Evolutionary conservation across 1,140 invertebrate genomes (phyloP).

Genomic region (Drosophila erecta): DNA sequence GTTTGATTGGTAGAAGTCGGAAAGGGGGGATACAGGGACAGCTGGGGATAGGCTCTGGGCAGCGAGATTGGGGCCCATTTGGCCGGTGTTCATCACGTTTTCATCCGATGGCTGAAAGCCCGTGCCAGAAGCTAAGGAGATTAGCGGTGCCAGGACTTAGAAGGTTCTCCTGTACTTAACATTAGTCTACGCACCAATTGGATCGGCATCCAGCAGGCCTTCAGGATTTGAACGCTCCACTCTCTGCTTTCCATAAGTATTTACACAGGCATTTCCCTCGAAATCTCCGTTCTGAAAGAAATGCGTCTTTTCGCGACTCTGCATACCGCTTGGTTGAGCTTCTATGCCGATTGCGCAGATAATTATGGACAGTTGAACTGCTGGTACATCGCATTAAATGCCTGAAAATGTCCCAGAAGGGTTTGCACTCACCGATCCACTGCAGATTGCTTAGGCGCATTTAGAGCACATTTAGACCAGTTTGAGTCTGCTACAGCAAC

Average conservation of each 20-base stretch:
- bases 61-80: neutral
- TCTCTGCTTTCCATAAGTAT: neutral
- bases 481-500: conserved; percentile 6
- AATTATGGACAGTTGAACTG: conserved; percentile 39
- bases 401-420: fast-evolving
- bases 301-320: neutral
- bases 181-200: conserved; percentile 5
- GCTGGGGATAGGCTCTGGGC: neutral
- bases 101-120: neutral
- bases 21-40: neutral
- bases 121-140: neutral
- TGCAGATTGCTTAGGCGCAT: conserved; percentile 57
- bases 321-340: conserved; percentile 19
- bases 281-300: neutral
- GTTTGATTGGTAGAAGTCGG: neutral
- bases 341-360: conserved; percentile 17
- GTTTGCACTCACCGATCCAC: conserved; percentile 53
- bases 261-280: neutral
- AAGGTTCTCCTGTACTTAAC: neutral
- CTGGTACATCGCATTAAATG: neutral
- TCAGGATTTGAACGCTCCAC: neutral
- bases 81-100: neutral
- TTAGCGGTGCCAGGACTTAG: too few species aligned
- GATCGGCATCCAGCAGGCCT: neutral
- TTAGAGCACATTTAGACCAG: conserved; percentile 63